A percentile compares a stretch with the other conserved stretches of the same genome.
phyloP scores from a whole-genome alignment of 2,888 invertebrate species.

The Trisateles emortualis region DNA sequence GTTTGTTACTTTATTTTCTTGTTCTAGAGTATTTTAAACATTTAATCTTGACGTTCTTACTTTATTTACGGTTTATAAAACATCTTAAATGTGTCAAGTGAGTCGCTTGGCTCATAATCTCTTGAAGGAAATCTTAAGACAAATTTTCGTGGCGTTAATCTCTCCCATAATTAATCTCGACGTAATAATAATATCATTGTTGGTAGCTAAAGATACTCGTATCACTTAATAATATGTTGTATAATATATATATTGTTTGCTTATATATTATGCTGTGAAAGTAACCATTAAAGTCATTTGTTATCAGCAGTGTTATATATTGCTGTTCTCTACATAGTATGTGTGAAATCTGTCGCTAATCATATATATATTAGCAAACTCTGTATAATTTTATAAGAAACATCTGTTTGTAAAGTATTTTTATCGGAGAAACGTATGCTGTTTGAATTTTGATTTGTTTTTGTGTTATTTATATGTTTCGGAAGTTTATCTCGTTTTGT shows the following conservation, averaged over 20 bases:
- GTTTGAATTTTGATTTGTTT: background rate
- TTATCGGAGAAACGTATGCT: background rate
- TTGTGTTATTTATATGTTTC: too few relatives aligned
- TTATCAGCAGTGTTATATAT: slow-evolving; percentile 42
- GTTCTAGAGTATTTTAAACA: background rate
- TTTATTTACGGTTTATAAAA: background rate
- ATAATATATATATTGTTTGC: slow-evolving; percentile 24
- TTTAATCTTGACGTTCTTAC: background rate
- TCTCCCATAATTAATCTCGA: too few relatives aligned
- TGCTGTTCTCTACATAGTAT: slow-evolving; percentile 19
- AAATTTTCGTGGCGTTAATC: slow-evolving; percentile 24
- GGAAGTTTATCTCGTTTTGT: background rate
- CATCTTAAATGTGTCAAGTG: background rate
- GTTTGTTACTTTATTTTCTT: slow-evolving; percentile 3
- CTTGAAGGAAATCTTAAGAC: slow-evolving; percentile 15
- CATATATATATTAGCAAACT: background rate
- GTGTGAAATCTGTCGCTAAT: slow-evolving; percentile 6
- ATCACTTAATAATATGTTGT: too few relatives aligned
- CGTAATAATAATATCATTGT: slow-evolving; percentile 33
- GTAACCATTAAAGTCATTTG: slow-evolving; percentile 17
- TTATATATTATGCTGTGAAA: slow-evolving; percentile 26
- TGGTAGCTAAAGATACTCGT: too few relatives aligned
- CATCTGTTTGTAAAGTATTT: background rate
- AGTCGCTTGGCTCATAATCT: background rate
- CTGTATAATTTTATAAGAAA: background rate